phyloP scores from a whole-genome alignment of 2,797 vertebrate species.

The Manis pentadactyla region DNA sequence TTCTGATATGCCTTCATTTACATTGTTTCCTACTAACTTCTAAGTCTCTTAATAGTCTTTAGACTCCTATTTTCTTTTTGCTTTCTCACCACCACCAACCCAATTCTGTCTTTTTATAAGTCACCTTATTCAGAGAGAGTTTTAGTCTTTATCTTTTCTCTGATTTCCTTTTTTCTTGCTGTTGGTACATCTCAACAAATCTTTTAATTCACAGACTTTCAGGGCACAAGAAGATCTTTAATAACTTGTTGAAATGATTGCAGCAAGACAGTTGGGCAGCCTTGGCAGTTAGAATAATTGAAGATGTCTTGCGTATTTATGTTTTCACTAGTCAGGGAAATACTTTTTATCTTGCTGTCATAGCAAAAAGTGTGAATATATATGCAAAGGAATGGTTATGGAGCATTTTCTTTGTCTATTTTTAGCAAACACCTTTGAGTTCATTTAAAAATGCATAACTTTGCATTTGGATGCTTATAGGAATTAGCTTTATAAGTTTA shows the following conservation, averaged over 20 bases:
- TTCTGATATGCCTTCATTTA: not conserved
- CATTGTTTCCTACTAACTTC: not conserved
- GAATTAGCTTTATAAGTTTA: slow-evolving; percentile 39
- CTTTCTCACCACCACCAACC: not conserved
- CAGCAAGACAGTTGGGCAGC: not conserved
- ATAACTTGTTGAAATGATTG: not conserved
- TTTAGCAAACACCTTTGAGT: slow-evolving; percentile 35
- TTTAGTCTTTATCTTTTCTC: slow-evolving; percentile 40
- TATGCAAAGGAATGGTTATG: slow-evolving; percentile 5
- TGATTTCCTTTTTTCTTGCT: slow-evolving; percentile 3
- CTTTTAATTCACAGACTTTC: slow-evolving; percentile 23
- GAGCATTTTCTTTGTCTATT: slow-evolving; percentile 7
- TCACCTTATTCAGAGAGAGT: not conserved
- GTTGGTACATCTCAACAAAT: slow-evolving; percentile 17
- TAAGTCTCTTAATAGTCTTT: slow-evolving; percentile 32
- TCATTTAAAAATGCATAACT: slow-evolving; percentile 54
- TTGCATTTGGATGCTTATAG: slow-evolving; percentile 26
- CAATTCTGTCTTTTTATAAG: not conserved
- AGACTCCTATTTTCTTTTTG: not conserved
- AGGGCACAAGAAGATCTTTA: not conserved
- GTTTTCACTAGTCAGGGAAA: slow-evolving; percentile 19
- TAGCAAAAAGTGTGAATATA: slow-evolving; percentile 61
- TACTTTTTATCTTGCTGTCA: slow-evolving; percentile 30
- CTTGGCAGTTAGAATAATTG: not conserved
- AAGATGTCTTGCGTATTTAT: slow-evolving; percentile 24